Percentiles rank a stretch among this genome's conserved stretches.
phyloP scores from a whole-genome alignment of 1,140 invertebrate species.

The Bathynomus jamesi region DNA sequence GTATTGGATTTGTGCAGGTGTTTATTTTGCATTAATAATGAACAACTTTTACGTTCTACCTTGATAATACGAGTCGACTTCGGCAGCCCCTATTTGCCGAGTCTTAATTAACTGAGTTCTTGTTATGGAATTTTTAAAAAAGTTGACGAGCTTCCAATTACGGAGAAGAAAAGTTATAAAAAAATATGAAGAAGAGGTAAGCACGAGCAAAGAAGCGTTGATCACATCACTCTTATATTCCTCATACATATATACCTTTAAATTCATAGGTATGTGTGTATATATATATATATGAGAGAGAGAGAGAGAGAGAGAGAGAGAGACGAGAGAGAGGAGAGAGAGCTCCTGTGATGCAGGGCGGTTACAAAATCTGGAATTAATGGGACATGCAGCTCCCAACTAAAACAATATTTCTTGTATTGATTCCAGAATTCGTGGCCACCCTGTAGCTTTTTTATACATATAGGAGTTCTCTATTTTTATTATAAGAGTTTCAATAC shows the following conservation, averaged over 20 bases:
- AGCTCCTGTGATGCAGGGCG: no score
- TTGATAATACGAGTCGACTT: conserved; percentile 27
- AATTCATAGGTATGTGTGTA: conserved; percentile 2
- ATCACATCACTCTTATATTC: no score
- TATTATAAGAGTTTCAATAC: no score
- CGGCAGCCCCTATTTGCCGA: conserved; percentile 26
- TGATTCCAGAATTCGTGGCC: no score
- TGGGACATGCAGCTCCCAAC: no score
- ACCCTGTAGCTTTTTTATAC: no score
- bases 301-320: no score
- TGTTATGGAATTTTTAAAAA: conserved; percentile 35
- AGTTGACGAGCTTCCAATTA: conserved; percentile 35
- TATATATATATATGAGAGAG: not conserved
- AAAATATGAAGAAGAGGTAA: no score
- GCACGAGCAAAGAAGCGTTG: no score
- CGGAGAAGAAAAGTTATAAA: conserved; percentile 3
- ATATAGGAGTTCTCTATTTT: no score
- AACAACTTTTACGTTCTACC: conserved; percentile 17
- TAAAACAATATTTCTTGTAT: no score
- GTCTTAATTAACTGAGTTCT: conserved; percentile 34
- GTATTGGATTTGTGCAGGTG: conserved; percentile 4
- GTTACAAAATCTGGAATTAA: no score
- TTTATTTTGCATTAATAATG: conserved; percentile 21
- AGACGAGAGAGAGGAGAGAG: not conserved
- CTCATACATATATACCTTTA: not conserved